phyloP scores from a whole-genome alignment of 2,888 invertebrate species.

The Eupithecia subfuscata region DNA sequence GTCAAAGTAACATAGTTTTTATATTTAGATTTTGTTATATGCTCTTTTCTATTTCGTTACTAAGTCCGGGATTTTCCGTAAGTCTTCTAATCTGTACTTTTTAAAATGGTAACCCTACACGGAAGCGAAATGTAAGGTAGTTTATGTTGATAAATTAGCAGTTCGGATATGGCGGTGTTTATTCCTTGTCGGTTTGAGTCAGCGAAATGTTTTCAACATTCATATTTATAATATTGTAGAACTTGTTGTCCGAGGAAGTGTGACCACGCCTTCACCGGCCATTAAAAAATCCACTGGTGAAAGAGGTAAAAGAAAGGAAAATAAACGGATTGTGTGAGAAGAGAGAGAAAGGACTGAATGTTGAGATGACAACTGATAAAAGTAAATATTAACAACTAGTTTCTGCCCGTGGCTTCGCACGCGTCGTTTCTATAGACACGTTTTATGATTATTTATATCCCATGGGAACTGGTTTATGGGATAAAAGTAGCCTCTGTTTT shows the following conservation, averaged over 20 bases:
- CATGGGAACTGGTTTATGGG: too few species aligned
- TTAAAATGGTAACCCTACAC: conserved; percentile 20
- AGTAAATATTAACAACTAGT: too few species aligned
- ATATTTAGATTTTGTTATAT: neutral
- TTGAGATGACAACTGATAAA: too few species aligned
- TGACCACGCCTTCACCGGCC: neutral
- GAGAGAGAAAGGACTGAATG: neutral
- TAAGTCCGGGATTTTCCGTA: neutral
- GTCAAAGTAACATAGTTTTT: too few species aligned
- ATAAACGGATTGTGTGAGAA: neutral
- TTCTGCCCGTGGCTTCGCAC: too few species aligned
- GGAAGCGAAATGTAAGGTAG: conserved; percentile 30
- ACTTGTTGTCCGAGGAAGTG: neutral
- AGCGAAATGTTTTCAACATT: neutral
- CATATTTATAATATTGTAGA: neutral
- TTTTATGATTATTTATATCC: too few species aligned
- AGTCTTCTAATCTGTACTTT: neutral
- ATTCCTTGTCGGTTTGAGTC: conserved; percentile 16
- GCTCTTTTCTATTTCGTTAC: neutral
- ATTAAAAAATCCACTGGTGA: neutral
- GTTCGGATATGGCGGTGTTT: conserved; percentile 19
- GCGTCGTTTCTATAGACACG: too few species aligned
- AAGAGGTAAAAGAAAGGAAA: neutral
- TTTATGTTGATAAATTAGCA: conserved; percentile 36
- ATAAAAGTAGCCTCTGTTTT: too few species aligned